Percentiles rank a stretch among this genome's conserved stretches.
Evolutionary conservation across 2,888 invertebrate species (phyloP).

Genomic region (Ditylenchus weischeri): DNA sequence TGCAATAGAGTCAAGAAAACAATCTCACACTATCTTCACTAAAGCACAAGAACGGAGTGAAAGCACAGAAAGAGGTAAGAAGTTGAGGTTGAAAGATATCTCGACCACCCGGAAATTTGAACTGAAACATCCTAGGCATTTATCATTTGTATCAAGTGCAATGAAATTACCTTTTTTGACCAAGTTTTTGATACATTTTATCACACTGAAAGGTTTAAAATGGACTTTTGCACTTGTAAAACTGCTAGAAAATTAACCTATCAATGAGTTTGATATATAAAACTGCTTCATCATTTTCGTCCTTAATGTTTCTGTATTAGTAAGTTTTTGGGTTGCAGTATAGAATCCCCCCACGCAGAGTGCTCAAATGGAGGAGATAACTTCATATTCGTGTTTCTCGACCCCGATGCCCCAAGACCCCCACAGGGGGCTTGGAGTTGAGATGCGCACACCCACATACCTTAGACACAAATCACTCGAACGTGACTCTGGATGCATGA

Average conservation of each 20-base stretch:
- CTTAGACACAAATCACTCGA: too few species aligned
- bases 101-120: slow-evolving; percentile 70
- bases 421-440: too few species aligned
- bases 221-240: slow-evolving; percentile 26
- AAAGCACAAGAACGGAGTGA: slow-evolving; percentile 70
- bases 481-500: too few species aligned
- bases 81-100: slow-evolving; percentile 68
- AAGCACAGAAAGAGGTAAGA: slow-evolving; percentile 74
- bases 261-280: slow-evolving; percentile 47
- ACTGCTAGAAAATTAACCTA: neutral
- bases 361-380: too few species aligned
- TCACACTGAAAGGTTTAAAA: slow-evolving; percentile 42
- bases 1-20: neutral
- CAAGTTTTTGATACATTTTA: slow-evolving; percentile 59
- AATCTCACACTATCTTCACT: slow-evolving; percentile 67
- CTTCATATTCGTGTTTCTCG: too few species aligned
- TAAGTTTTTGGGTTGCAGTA: too few species aligned
- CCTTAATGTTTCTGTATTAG: neutral
- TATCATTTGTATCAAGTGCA: too few species aligned
- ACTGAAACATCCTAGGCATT: slow-evolving; percentile 63
- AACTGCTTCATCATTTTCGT: slow-evolving; percentile 59
- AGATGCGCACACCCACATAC: too few species aligned
- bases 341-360: too few species aligned
- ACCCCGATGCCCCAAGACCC: too few species aligned
- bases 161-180: slow-evolving; percentile 58